Base-by-base conservation (phyloP, 1,140 invertebrate species). In the Zelostemma sp. region DNA sequence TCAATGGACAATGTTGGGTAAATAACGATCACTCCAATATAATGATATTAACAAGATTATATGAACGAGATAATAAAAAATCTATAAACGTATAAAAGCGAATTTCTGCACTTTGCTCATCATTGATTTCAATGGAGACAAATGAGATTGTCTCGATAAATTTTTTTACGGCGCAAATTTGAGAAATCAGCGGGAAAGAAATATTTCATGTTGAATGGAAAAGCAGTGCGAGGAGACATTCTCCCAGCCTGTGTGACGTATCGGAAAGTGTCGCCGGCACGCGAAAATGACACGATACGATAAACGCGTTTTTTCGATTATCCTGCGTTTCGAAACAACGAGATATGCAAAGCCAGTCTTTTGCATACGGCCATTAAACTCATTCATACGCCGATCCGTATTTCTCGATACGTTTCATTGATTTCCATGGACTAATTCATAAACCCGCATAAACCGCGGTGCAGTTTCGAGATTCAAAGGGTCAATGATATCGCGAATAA, bases 291-390 rank as follows among this genome's bases (percentile, higher is more conserved):
- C 57, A 51, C 53, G 43, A 41, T 47, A 46, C 14, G 63, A 63
- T 64, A 41, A 63, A 64, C 59, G 55, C 67, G 60, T 50, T 69
- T 69, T 69, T 69, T 63, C 60, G 59, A 69, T 69, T 60, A 69
- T 60, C 51, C 59, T 16, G 38, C 14, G 45, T 18, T 61, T 56
- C 54, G 40, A 65, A 60, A 59, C 55, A 64, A 60, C 59, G 53
- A 53, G 50, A 61, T 61, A 47, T 28, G 60, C 40, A 54, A 51
- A 49, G 9, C 38, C 12, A 46, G 53, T 64, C 57, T 60, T 64
- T 71, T 65, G 62, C 61, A 62, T 62, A 62, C 54, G 19, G 58
- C 65, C 61, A 71, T 71, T 71, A 58, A 65, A 71, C 51, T 46
- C 14, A 45, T n/a, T 57, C 51, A 33, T 57, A 61, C 31, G 46